A percentile compares a stretch with the other conserved stretches of the same genome.
Conservation (phyloP, 2,113 vertebrate species). For the Elephas maximus region DNA sequence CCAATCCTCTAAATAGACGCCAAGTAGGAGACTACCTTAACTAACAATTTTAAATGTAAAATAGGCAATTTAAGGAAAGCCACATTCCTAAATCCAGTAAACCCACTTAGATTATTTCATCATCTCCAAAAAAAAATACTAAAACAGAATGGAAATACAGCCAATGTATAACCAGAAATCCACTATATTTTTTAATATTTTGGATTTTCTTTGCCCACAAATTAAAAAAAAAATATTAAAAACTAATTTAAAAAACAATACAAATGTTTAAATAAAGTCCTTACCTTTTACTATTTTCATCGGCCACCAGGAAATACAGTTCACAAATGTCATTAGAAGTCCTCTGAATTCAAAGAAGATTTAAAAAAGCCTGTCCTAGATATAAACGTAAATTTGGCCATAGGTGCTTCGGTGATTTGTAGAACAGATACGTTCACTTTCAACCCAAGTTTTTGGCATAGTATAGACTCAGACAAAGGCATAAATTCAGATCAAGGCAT, state of each 20-base stretch:
- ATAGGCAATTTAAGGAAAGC: not conserved
- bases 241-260: not conserved
- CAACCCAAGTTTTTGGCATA: not conserved
- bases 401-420: not conserved
- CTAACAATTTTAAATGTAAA: not conserved
- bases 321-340: not conserved
- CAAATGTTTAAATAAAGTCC: not conserved
- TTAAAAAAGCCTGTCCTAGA: not conserved
- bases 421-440: not conserved
- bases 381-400: not conserved
- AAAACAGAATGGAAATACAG: not conserved
- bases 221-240: not conserved
- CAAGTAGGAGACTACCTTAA: not conserved
- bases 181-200: not conserved
- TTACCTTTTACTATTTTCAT: not conserved
- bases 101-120: not conserved
- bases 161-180: not conserved
- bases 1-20: not conserved
- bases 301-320: not conserved
- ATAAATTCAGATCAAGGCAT: not conserved
- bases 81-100: not conserved
- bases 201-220: not conserved
- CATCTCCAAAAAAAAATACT: constrained; percentile 20
- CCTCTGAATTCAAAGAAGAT: not conserved
- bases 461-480: not conserved